Base-by-base conservation (phyloP, 2,888 invertebrate genomes). In the Gastrophysa polygoni region DNA sequence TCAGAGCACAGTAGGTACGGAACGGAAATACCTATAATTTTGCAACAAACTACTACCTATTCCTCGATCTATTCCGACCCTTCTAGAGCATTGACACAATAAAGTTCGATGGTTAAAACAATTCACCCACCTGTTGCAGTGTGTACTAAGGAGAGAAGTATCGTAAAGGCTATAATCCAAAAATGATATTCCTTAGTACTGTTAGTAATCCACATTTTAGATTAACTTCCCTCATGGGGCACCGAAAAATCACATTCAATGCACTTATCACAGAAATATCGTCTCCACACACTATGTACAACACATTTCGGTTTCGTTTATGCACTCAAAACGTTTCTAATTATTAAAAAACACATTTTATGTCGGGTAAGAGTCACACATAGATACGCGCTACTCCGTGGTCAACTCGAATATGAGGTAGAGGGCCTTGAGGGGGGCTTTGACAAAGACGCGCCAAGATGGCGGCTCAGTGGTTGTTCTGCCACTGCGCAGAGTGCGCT, bases 151-250 rank as follows among this genome's bases (percentile, higher is more conserved):
- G 83, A 84, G 76, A 80, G 82, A 69, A 77, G 59, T 69, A 85
- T 78, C 74, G 83, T 81, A 80, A 84, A 81, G 82, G 85, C 83
- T 82, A 82, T 85, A 86, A 87, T 87, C 86, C 87, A 86, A 86
- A 85, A 85, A 85, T 70, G 62, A 67, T 87, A 86, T 85, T 86
- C 87, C 86, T 85, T 84, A 84, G 73, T 75, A 71, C 84, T 85
- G 85, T 87, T 86, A 83, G 85, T 86, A 84, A 87, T 87, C 87
- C 87, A 86, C 87, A 87, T 88, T 85, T 85, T 87, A 76, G 73
- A 71, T 71, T 77, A 75, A 78, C 75, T 76, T 76, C 80, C 80
- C 78, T 76, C 81, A 81, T 81, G 80, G 80, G 80, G 78, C 77
- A 79, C 79, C 71, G 72, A 73, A 71, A 72, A 72, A 69, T 64